Base-by-base conservation (phyloP, 2,797 vertebrate species). In the Poeciliopsis gracilis region DNA sequence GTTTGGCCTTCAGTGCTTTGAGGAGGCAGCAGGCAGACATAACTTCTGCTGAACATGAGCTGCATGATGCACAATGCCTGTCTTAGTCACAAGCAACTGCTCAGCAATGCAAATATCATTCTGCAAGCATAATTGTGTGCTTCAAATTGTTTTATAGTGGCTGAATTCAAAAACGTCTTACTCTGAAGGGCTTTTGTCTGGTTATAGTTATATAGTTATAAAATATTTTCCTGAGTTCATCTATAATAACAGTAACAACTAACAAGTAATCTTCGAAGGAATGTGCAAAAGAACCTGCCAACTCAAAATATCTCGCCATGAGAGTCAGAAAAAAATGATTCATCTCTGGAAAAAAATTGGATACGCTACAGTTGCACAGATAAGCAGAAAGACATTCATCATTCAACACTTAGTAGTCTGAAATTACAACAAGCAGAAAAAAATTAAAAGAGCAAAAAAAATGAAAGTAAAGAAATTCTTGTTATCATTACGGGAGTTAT, bases 21-120 rank as follows among this genome's bases (percentile, higher is more conserved):
- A 93, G 85, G 91, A 90, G 92, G 94, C 91, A 91, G 89, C 83
- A 89, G 87, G 63, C 80, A 20, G 81, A 75, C 84, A 78, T 43
- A 90, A 86, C 86, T 75, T 86, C 81, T 82, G 86, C 85, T 85
- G 83, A 91, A 89, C 86, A 86, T 88, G 81, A 89, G 91, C 86
- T 83, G 76, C 81, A 88, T 88, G 78, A 89, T 90, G 89, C 88
- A 91, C 87, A 86, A 77, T 82, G 84, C 70, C 43, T 13, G 63
- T 85, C 89, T 94, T 91, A 94, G 93, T 95, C 94, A 94, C 92
- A 90, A 69, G 87, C 92, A 94, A 93, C 93, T 93, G 90, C 77
- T 93, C 53, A 49, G 30, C 36, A 61, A 79, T 71, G 75, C 71
- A 77, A 53, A 78, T 71, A 66, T 73, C 75, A n/a, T 75, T 86